Base-by-base conservation (phyloP, 2,888 invertebrate species). In the Branchipolynoe longqiensis region DNA sequence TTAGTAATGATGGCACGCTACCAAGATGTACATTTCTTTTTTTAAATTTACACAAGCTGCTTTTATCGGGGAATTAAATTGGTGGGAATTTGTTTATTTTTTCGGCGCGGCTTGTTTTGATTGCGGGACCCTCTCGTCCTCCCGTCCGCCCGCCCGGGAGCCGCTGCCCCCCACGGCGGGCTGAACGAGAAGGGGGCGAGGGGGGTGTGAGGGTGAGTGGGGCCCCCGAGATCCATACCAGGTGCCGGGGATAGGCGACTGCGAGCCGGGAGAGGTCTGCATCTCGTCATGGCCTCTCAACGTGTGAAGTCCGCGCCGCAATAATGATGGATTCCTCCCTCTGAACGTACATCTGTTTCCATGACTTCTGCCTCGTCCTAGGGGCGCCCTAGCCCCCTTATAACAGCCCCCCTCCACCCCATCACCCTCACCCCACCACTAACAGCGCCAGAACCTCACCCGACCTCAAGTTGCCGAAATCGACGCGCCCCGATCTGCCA, bases 301-400 rank as follows among this genome's bases (percentile, higher is more conserved):
- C 78, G 78, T 78, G 78, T 78, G 78, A 78, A 78, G 78, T 78
- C 78, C 54, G 41, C 54, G 41, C 48, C 78, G 31, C 25, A 78
- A 78, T 78, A 78, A 78, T 78, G 78, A 78, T 48, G 78, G 41
- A 48, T 78, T 48, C 78, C 78, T 41, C n/a, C 69, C 12, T 69
- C 69, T 69, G 69, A 69, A 69, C 69, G 36, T 69, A 69, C 69
- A 69, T 69, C 69, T 69, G 69, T 69, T 69, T 69, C 69, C 69
- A 14, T 69, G 69, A 69, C 69, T 69, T 69, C 69, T 69, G 69
- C 69, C 33, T 69, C 69, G 22, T 12, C 1, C 33, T 25, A 14
- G 4, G 22, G 12, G 14, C 58, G 58, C 58, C 69, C 69, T 38
- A 33, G 38, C 69, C 62, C 31, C 31, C 48, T 18, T 8, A 48